Conservation (phyloP, 2,888 invertebrate species). For the Scaptomyza cyrtandrae region DNA sequence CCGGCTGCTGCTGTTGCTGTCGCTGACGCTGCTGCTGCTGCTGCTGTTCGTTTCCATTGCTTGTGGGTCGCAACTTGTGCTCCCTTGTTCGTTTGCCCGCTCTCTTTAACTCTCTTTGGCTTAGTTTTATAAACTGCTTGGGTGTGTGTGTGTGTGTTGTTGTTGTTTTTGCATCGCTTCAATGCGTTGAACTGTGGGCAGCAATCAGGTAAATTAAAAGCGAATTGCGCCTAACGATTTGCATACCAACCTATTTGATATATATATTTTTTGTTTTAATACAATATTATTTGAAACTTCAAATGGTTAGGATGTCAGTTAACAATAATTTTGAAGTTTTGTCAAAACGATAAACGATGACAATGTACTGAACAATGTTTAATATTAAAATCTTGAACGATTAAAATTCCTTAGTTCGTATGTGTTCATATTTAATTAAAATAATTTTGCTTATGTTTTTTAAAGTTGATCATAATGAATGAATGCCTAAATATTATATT, state of each 20-base stretch:
- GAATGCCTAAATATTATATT: no score
- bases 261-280: no score
- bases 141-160: background rate
- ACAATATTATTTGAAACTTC: no score
- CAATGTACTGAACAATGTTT: no score
- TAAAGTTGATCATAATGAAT: no score
- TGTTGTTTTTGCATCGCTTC: slow-evolving; percentile 13
- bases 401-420: no score
- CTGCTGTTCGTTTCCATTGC: slow-evolving; percentile 5
- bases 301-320: no score
- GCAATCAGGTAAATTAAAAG: background rate
- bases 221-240: background rate
- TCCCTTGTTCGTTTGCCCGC: slow-evolving; percentile 37
- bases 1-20: slow-evolving; percentile 40
- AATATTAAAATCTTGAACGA: no score
- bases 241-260: background rate
- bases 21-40: slow-evolving; percentile 13
- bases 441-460: no score
- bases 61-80: slow-evolving; percentile 48
- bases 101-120: slow-evolving; percentile 16
- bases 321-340: no score
- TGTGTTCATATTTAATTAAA: no score
- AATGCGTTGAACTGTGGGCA: slow-evolving; percentile 34
- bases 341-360: no score
- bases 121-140: slow-evolving; percentile 19